A percentile compares a stretch with the other conserved stretches of the same genome.
These are phyloP conservation scores for Euplagia quadripunctaria DNA, from an alignment of 2,888 invertebrate species.

Conservation along the genomic window DNA sequence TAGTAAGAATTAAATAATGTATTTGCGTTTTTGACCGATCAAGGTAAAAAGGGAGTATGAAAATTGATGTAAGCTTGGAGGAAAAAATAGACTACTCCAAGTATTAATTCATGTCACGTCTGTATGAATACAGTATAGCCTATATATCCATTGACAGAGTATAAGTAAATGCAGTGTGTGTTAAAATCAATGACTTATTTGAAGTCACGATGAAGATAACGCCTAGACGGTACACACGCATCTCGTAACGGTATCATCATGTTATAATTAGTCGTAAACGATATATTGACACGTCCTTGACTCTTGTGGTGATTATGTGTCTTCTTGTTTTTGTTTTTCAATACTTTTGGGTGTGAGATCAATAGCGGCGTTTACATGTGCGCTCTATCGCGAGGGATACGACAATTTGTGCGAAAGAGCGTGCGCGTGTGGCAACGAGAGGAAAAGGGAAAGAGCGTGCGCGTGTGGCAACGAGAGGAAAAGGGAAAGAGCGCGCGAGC, in stretches of 20 bases:
- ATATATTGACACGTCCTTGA: conserved; percentile 51
- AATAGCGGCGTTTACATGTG: not conserved
- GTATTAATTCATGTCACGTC: not conserved
- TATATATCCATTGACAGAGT: not conserved
- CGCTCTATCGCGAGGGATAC: no score
- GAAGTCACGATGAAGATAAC: conserved; percentile 39
- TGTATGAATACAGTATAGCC: not conserved
- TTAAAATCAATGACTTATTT: conserved; percentile 36
- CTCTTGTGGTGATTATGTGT: conserved; percentile 27
- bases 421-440: no score
- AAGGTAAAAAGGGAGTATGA: not conserved
- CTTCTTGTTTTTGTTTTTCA: not conserved
- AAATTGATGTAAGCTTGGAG: no score
- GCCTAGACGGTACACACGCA: conserved; percentile 21
- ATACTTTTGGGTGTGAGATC: not conserved
- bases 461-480: no score
- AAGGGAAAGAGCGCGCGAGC: no score
- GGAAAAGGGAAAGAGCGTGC: no score
- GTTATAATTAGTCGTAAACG: conserved; percentile 47
- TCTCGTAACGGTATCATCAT: conserved; percentile 30
- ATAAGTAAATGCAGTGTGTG: conserved; percentile 29
- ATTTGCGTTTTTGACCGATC: no score
- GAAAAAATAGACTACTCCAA: no score
- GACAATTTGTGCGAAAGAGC: no score
- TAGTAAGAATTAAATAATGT: no score